Conservation (phyloP, 2,888 invertebrate species). For the Tyria jacobaeae region DNA sequence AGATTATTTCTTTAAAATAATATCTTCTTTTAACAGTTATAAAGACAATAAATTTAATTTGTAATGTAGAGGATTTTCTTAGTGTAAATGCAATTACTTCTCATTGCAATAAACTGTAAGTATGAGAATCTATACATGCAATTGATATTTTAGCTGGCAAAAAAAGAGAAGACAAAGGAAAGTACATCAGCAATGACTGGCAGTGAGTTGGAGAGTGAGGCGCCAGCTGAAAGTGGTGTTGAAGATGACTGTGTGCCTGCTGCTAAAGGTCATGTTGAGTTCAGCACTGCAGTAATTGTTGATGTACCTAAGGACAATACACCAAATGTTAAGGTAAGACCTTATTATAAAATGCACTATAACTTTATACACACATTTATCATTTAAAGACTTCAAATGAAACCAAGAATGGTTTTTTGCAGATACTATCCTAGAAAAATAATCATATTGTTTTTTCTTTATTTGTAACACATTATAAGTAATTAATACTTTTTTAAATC, state of each 20-base stretch:
- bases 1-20: too few species aligned
- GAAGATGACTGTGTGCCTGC: slow-evolving; percentile 72
- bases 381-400: too few species aligned
- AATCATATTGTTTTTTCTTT: too few species aligned
- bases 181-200: slow-evolving; percentile 64
- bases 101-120: background rate
- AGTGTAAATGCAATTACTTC: background rate
- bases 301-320: slow-evolving; percentile 86
- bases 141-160: slow-evolving; percentile 67
- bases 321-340: slow-evolving; percentile 79
- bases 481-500: too few species aligned
- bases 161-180: slow-evolving; percentile 81
- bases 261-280: slow-evolving; percentile 88
- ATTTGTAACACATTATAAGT: too few species aligned
- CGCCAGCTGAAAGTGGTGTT: slow-evolving; percentile 77
- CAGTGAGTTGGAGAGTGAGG: slow-evolving; percentile 82
- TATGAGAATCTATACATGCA: background rate
- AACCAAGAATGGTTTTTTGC: too few species aligned
- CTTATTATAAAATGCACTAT: too few species aligned
- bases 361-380: too few species aligned
- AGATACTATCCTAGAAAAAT: too few species aligned
- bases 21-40: too few species aligned
- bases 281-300: slow-evolving; percentile 88
- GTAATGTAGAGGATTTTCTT: background rate
- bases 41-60: too few species aligned